These are phyloP conservation scores for Lepilemur ruficaudatus DNA, from an alignment of 2,797 vertebrate species.

Conservation along the genomic window DNA sequence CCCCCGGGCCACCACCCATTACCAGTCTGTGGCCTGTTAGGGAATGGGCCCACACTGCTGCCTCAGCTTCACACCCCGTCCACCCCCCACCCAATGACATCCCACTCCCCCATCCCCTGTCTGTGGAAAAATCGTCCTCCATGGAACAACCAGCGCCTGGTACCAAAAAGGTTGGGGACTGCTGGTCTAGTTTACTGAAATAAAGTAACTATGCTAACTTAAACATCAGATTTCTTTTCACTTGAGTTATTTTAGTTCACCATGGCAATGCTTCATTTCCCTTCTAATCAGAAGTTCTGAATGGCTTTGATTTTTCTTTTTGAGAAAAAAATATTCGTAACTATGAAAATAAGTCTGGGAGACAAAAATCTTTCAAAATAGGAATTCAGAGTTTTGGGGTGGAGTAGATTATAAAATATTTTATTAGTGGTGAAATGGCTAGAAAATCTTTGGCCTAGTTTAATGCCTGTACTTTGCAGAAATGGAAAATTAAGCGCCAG, in stretches of 20 bases:
- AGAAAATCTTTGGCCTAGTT: slow-evolving; percentile 42
- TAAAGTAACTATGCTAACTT: slow-evolving; percentile 8
- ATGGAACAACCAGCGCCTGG: no score
- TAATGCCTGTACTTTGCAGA: slow-evolving; percentile 45
- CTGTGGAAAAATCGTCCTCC: no score
- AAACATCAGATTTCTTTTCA: slow-evolving; percentile 7
- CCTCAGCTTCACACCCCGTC: no score
- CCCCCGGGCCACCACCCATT: no score
- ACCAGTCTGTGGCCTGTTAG: no score
- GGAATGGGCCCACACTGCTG: no score
- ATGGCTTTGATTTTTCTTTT: background rate
- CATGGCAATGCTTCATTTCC: background rate
- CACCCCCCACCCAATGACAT: no score
- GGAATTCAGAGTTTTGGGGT: slow-evolving; percentile 2
- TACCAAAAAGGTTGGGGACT: no score
- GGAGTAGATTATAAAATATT: slow-evolving; percentile 18
- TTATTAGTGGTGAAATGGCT: slow-evolving; percentile 26
- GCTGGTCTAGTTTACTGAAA: background rate
- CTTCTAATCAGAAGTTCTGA: slow-evolving; percentile 48
- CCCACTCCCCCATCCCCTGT: no score
- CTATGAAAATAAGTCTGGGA: background rate
- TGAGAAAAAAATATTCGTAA: background rate
- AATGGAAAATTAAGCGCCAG: background rate
- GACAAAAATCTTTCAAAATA: slow-evolving; percentile 43
- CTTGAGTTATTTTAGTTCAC: slow-evolving; percentile 2